phyloP scores from a whole-genome alignment of 2,113 vertebrate species.

The Dromiciops gliroides region DNA sequence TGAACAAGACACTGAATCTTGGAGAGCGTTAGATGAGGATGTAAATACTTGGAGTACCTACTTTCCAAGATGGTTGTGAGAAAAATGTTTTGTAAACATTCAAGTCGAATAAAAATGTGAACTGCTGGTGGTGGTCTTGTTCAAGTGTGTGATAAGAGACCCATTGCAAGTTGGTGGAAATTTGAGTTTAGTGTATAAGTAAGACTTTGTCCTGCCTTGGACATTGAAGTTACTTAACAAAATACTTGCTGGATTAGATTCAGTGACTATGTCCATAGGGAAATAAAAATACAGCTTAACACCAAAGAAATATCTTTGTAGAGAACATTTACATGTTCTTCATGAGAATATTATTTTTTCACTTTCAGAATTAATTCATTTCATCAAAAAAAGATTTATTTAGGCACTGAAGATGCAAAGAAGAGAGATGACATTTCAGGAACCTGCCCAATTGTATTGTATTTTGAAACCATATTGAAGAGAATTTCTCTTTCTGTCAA shows the following conservation, averaged over 20 bases:
- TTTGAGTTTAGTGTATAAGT: slow-evolving; percentile 8
- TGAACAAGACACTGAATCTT: neutral
- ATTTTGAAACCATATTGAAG: slow-evolving; percentile 20
- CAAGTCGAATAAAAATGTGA: neutral
- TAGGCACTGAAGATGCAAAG: neutral
- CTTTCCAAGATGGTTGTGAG: neutral
- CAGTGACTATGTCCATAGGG: neutral
- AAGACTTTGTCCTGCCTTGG: slow-evolving; percentile 14
- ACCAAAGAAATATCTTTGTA: slow-evolving; percentile 9
- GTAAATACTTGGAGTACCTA: neutral
- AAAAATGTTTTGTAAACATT: neutral
- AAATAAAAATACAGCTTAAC: slow-evolving; percentile 30
- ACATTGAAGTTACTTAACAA: neutral
- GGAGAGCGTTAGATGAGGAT: neutral
- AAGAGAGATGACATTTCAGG: slow-evolving; percentile 1
- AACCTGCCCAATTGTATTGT: neutral
- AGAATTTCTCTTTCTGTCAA: neutral
- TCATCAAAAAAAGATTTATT: neutral
- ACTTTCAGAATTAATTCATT: neutral
- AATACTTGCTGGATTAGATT: neutral
- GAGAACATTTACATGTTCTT: slow-evolving; percentile 22
- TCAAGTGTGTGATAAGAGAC: neutral
- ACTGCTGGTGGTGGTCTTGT: neutral
- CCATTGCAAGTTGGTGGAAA: slow-evolving; percentile 4
- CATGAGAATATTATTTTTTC: slow-evolving; percentile 8